Conservation (phyloP, 2,888 invertebrate genomes). For the Campoplex nolae region DNA sequence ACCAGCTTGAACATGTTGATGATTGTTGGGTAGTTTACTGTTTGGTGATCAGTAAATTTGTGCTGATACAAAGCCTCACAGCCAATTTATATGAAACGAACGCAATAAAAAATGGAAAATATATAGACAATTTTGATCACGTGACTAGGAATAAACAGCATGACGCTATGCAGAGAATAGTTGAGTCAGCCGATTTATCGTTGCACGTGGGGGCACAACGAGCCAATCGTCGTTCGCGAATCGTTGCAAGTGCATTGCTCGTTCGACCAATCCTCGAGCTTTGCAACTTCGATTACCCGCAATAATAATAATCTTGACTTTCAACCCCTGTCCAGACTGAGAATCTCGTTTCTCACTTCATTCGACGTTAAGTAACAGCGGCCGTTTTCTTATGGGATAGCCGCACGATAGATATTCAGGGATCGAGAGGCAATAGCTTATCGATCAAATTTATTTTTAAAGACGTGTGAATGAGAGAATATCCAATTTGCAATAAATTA, state of each 20-base stretch:
- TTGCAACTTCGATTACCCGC: constrained; percentile 50
- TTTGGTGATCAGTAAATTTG: constrained; percentile 80
- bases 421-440: constrained; percentile 29
- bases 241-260: constrained; percentile 56
- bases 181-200: constrained; percentile 80
- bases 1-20: constrained; percentile 84
- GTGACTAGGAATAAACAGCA: constrained; percentile 70
- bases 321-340: constrained; percentile 63
- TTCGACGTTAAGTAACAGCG: constrained; percentile 13
- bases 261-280: constrained; percentile 72
- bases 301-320: constrained; percentile 62
- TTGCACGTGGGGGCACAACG: constrained; percentile 66
- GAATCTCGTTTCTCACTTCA: constrained; percentile 46
- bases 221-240: constrained; percentile 62
- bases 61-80: constrained; percentile 73
- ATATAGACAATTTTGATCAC: constrained; percentile 72
- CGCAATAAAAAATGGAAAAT: constrained; percentile 77
- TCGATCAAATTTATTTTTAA: constrained; percentile 27
- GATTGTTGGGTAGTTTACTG: constrained; percentile 80
- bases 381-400: neutral
- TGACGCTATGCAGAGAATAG: constrained; percentile 76
- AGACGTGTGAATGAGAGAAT: constrained; percentile 49
- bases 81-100: constrained; percentile 80
- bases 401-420: constrained; percentile 35
- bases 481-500: constrained; percentile 40